phyloP scores from a whole-genome alignment of 35 echinoderm and acorn worm species.

The Nesometra sesokonis region DNA sequence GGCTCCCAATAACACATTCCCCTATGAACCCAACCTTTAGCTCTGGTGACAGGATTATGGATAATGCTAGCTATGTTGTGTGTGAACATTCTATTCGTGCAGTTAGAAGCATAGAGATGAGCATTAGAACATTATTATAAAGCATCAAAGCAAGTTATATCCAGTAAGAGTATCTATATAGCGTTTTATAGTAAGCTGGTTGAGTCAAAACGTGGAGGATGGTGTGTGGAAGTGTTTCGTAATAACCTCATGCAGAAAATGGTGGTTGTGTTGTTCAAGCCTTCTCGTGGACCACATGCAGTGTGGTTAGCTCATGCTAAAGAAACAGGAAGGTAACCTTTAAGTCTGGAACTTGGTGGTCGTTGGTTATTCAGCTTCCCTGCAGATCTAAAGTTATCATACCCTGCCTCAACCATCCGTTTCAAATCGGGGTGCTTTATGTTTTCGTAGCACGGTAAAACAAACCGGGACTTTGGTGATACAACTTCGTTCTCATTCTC shows the following conservation, averaged over 20 bases:
- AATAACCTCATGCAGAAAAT: not conserved
- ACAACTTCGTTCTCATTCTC: constrained; percentile 26
- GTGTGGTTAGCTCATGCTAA: not conserved
- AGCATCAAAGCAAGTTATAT: too few species aligned
- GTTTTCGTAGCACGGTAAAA: constrained; percentile 21
- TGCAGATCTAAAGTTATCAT: constrained; percentile 47
- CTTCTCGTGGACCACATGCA: not conserved
- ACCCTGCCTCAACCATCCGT: constrained; percentile 47
- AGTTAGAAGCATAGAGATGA: too few species aligned
- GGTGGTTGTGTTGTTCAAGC: not conserved
- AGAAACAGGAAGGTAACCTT: not conserved
- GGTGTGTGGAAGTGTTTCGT: not conserved
- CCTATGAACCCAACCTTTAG: too few species aligned
- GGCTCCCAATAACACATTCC: too few species aligned
- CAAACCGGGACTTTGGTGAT: not conserved
- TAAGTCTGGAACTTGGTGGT: not conserved
- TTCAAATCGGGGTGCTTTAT: constrained; percentile 40
- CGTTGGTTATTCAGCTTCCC: constrained; percentile 37
- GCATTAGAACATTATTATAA: too few species aligned
- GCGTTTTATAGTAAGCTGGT: too few species aligned
- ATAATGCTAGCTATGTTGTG: too few species aligned
- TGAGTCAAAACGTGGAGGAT: too few species aligned
- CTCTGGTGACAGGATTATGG: too few species aligned
- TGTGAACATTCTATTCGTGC: too few species aligned
- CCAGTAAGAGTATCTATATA: too few species aligned